Evolutionary conservation across 2,113 vertebrate species (phyloP).

Genomic region (Dermatemys mawii): DNA sequence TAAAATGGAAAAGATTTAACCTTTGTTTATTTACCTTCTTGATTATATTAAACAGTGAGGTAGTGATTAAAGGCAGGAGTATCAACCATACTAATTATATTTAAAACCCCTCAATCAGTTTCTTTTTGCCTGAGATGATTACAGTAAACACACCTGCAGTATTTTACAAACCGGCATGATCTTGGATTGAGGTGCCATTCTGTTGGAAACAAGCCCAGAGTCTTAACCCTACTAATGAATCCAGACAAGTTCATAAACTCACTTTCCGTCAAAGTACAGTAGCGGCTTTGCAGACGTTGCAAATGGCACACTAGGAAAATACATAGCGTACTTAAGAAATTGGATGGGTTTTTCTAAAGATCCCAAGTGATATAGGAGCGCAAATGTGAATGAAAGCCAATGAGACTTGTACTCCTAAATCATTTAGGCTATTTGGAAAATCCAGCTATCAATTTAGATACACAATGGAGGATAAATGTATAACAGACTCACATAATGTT

Average conservation of each 20-base stretch:
- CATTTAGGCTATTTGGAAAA: not conserved
- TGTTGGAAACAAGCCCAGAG: not conserved
- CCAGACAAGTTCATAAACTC: fast-evolving
- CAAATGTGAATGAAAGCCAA: not conserved
- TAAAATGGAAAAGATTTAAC: slow-evolving; percentile 47
- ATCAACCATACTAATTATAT: slow-evolving; percentile 21
- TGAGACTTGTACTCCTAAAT: not conserved
- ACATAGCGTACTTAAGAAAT: not conserved
- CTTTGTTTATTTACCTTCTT: slow-evolving; percentile 23
- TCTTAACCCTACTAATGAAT: not conserved
- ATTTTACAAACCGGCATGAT: not conserved
- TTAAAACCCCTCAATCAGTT: not conserved
- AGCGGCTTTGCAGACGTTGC: fast-evolving
- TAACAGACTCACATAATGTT: not conserved
- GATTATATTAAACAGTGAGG: slow-evolving; percentile 42
- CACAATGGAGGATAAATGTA: not conserved
- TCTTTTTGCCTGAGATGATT: slow-evolving; percentile 43
- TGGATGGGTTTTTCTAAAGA: not conserved
- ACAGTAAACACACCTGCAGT: slow-evolving; percentile 82
- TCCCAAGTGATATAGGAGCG: not conserved
- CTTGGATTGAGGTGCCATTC: not conserved
- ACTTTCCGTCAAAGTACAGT: not conserved
- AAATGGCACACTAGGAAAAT: fast-evolving
- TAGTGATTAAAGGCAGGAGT: slow-evolving; percentile 55
- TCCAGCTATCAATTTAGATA: not conserved